Evolutionary conservation across 2,888 invertebrate species (phyloP).

Genomic region (Euspilapteryx auroguttella): DNA sequence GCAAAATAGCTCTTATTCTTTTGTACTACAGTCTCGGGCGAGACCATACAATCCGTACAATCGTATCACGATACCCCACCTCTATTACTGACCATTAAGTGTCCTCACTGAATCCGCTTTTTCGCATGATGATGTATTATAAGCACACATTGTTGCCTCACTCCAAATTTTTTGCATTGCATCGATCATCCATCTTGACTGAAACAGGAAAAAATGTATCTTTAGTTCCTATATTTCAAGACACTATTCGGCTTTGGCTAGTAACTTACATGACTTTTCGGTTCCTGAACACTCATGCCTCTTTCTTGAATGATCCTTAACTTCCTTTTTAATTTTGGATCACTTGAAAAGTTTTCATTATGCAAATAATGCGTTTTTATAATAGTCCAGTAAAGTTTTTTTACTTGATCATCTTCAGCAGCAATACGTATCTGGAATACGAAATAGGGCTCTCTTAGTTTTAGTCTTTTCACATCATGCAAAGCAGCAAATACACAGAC

Average conservation of each 20-base stretch:
- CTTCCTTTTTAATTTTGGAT: constrained; percentile 27
- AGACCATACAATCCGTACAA: no score
- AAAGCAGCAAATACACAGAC: no score
- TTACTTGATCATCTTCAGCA: constrained; percentile 47
- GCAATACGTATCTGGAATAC: constrained; percentile 39
- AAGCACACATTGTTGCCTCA: constrained; percentile 39
- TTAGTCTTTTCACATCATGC: no score
- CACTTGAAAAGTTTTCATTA: constrained; percentile 15
- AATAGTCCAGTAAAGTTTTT: constrained; percentile 44
- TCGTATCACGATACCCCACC: no score
- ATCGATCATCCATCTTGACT: constrained; percentile 52
- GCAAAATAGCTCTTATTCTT: no score
- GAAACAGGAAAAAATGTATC: constrained; percentile 11
- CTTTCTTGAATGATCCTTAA: constrained; percentile 41
- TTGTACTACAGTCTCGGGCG: no score
- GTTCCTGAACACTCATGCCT: constrained; percentile 47
- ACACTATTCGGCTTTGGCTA: no score
- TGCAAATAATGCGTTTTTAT: constrained; percentile 36
- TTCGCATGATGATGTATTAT: constrained; percentile 24
- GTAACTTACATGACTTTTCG: constrained; percentile 49
- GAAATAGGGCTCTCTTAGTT: no score
- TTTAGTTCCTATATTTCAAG: no score
- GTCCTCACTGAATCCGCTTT: constrained; percentile 31
- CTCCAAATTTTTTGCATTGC: constrained; percentile 52
- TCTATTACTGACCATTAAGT: constrained; percentile 45